Base-by-base conservation (phyloP, 2,888 invertebrate species). In the Coelinius sp. region DNA sequence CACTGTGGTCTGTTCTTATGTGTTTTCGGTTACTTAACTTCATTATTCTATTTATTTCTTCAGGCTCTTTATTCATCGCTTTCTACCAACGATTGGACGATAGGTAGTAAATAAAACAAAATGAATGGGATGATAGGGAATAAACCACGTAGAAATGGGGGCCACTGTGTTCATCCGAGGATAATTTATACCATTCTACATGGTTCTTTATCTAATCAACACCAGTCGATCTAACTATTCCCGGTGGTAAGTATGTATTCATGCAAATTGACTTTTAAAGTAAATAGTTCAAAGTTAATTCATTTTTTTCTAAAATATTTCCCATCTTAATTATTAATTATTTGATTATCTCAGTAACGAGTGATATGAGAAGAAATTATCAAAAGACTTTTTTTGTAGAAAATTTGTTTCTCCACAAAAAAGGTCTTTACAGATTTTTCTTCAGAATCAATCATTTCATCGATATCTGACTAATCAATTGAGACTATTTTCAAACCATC, bases 161-260 rank as follows among this genome's bases (percentile, higher is more conserved):
- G 41, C 20, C 25, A 22, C 14, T 22, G 38, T 12, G 38, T 24
- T 63, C 41, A 24, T 41, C 14, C 38, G 24, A 24, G 1, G 10
- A 41, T 41, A 63, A 63, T 63, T 63, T 63, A 63, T 63, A 20
- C 41, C 41, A 63, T 44, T 63, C 38, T 22, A 63, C 38, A 14
- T 12, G 38, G 63, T 14, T 41, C 63, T 41, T 35, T 63, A 63
- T 63, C 63, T 63, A 63, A 63, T 63, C 63, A 41, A 20, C n/a
- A 63, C 7, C 5, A 41, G 63, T 63, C 41, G 44, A 63, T 63
- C 38, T 59, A 31, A 31, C 59, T 41, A 63, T 63, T 8, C 38
- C 38, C 12, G 17, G 14, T 49, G 31, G 14, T 56, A 56, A 8
- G n/a, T 24, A 25, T 14, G 27, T 63, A 63, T 38, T 44, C 41